Base-by-base conservation (phyloP, 1,140 invertebrate genomes). In the Mactra quadrangularis region DNA sequence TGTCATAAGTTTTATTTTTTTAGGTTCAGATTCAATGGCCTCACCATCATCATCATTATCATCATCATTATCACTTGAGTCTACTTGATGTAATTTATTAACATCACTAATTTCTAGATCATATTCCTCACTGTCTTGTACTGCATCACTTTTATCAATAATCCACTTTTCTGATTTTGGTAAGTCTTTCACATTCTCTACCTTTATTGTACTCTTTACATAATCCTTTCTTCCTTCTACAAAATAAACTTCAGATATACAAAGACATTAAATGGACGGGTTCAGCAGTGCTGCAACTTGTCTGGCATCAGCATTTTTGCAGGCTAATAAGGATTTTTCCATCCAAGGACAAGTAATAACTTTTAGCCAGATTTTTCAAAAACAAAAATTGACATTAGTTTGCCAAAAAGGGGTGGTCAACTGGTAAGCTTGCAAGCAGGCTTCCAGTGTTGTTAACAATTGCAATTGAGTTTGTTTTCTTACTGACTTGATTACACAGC, bases 161-260 rank as follows among this genome's bases (percentile, higher is more conserved):
- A 85, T 70, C 83, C 83, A 85, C 4, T 55, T 60, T 4, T 85
- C 71, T 33, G 74, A 47, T 35, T 47, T 59, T 9, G 41, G 33
- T 17, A 85, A 41, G 9, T 82, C 52, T 0, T 52, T 57, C 19
- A 35, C 31, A 33, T 76, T 76, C 33, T 76, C 72, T 9, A 82
- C 76, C 25, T 79, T 78, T 15, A 68, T 27, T 47, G 64, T 68
- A 17, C 64, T 11, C 47, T 68, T 68, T 31, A 27, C 47, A 41
- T 68, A 68, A 25, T 47, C 64, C 19, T 33, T 50, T n/a, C 64
- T 68, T 31, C 64, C 64, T 19, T 68, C 64, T 68, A 41, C 29
- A 50, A 68, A 50, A 41, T n/a, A n/a, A n/a, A n/a, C n/a, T n/a
- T n/a, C 15, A 85, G 19, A 38, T 33, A 71, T n/a, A 57, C 17